These are phyloP conservation scores for Itoplectis maculator DNA, from an alignment of 2,888 invertebrate species.

Conservation along the genomic window DNA sequence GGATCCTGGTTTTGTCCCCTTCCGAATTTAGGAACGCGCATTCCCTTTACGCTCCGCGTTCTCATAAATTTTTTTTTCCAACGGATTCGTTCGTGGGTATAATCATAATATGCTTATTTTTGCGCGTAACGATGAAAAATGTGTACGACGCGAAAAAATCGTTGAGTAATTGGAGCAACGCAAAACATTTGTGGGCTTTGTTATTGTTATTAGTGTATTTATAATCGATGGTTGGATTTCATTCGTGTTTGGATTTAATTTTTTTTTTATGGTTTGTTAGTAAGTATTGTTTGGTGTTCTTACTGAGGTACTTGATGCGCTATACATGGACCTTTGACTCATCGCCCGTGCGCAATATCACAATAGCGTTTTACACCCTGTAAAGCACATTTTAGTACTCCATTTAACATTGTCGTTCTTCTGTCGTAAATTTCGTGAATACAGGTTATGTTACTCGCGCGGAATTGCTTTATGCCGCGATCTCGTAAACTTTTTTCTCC, in stretches of 20 bases:
- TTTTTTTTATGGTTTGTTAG: not conserved
- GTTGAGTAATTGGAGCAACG: not conserved
- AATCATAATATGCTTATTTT: not conserved
- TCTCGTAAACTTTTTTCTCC: no score
- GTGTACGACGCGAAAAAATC: not conserved
- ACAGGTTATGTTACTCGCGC: not conserved
- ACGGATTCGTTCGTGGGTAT: not conserved
- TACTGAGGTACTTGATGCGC: not conserved
- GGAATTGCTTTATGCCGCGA: no score
- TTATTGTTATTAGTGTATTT: not conserved
- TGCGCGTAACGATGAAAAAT: not conserved
- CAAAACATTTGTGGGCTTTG: no score
- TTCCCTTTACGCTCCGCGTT: not conserved
- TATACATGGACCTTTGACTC: not conserved
- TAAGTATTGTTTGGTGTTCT: not conserved
- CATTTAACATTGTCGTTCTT: constrained; percentile 7
- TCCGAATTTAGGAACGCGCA: not conserved
- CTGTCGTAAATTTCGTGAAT: constrained; percentile 1
- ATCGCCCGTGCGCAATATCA: not conserved
- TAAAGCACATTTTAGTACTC: not conserved
- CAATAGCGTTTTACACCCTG: not conserved
- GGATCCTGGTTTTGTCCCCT: not conserved
- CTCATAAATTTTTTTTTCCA: not conserved
- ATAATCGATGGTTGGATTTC: not conserved
- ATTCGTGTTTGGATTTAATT: not conserved